A percentile compares a stretch with the other conserved stretches of the same genome.
Conservation (phyloP, 2,113 vertebrate species). For the Erpornis zantholeuca region DNA sequence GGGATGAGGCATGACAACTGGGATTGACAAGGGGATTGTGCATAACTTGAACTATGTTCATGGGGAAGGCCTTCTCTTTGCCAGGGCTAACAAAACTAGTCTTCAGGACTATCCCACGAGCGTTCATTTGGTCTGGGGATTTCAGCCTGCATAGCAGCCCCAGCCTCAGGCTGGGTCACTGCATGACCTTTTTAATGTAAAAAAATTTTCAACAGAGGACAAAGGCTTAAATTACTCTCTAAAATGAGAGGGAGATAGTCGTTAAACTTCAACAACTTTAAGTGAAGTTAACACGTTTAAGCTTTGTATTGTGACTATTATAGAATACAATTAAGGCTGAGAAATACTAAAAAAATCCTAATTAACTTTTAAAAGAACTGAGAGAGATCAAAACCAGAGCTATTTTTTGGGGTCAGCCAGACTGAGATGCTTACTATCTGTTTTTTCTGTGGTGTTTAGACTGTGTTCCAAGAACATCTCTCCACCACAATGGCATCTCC, state of each 20-base stretch:
- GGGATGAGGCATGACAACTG: too few relatives aligned
- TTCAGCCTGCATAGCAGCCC: too few relatives aligned
- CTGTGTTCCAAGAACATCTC: neutral
- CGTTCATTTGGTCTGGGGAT: too few relatives aligned
- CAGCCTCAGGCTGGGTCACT: too few relatives aligned
- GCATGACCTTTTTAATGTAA: neutral
- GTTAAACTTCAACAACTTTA: neutral
- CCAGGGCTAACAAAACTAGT: too few relatives aligned
- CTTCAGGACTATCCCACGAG: too few relatives aligned
- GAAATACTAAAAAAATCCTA: neutral
- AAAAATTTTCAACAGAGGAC: neutral
- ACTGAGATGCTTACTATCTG: neutral
- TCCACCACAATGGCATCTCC: neutral
- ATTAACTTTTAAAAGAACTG: neutral
- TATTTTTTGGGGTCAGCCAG: neutral
- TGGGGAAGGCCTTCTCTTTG: too few relatives aligned
- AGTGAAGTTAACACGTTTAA: neutral
- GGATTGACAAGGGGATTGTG: too few relatives aligned
- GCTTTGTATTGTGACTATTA: neutral
- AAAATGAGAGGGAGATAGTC: neutral
- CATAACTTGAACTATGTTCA: too few relatives aligned
- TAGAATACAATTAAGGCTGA: neutral
- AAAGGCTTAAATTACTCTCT: neutral
- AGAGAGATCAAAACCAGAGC: neutral
- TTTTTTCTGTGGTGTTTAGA: neutral